Evolutionary conservation across 2,113 vertebrate genomes (phyloP).

Genomic region (Chionomys nivalis): DNA sequence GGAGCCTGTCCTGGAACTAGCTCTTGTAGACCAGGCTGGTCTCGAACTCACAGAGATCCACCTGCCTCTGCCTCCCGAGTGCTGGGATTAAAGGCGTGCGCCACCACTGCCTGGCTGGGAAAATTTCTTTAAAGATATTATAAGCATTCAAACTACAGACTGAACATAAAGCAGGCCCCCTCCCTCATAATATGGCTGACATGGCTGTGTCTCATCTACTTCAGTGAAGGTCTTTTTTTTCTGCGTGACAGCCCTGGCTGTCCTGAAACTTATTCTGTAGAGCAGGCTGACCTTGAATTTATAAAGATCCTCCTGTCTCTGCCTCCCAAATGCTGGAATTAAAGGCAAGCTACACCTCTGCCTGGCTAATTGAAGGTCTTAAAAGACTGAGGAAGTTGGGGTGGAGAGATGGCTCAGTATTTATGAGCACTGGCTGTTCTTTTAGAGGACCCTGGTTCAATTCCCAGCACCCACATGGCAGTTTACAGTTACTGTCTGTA

Average conservation of each 20-base stretch:
- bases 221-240: neutral
- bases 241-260: too few relatives aligned
- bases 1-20: too few relatives aligned
- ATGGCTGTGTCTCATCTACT: neutral
- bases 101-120: too few relatives aligned
- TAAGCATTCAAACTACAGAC: neutral
- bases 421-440: neutral
- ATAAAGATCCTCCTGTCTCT: too few relatives aligned
- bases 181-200: fast-evolving
- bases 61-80: too few relatives aligned
- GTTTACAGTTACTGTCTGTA: neutral
- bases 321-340: too few relatives aligned
- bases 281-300: too few relatives aligned
- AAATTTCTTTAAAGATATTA: neutral
- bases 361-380: neutral
- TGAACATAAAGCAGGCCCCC: neutral
- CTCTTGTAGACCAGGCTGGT: too few relatives aligned
- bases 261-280: too few relatives aligned
- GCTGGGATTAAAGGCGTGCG: too few relatives aligned
- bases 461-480: neutral
- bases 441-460: neutral
- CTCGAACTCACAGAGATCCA: too few relatives aligned
- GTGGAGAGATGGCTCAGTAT: neutral
- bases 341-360: too few relatives aligned
- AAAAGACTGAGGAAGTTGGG: neutral